Evolutionary conservation across 2,113 vertebrate genomes (phyloP).

Genomic region (Vulpes ferrilata): DNA sequence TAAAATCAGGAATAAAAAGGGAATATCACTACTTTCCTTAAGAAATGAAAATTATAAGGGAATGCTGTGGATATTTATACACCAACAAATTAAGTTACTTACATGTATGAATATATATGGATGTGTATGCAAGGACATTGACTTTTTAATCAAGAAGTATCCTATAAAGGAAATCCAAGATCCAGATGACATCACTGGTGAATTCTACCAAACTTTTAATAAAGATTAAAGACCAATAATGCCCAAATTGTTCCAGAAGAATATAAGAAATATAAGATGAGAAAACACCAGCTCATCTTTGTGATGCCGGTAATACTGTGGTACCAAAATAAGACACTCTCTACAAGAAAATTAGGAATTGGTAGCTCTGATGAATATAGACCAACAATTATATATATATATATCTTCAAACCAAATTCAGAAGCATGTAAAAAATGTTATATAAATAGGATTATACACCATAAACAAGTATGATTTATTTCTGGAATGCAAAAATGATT

Average conservation of each 20-base stretch:
- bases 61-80: not conserved
- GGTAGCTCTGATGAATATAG: not conserved
- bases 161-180: not conserved
- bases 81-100: not conserved
- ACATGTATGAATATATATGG: not conserved
- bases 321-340: not conserved
- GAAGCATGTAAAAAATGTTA: not conserved
- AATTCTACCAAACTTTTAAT: not conserved
- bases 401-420: not conserved
- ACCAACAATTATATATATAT: no score
- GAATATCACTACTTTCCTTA: not conserved
- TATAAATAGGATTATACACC: not conserved
- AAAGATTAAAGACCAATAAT: not conserved
- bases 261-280: not conserved
- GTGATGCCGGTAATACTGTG: not conserved
- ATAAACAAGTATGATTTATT: not conserved
- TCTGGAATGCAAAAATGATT: not conserved
- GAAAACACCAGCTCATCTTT: not conserved
- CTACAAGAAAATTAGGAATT: not conserved
- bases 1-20: not conserved
- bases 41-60: not conserved
- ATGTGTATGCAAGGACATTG: not conserved
- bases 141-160: not conserved
- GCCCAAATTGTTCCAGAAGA: not conserved
- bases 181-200: not conserved